phyloP scores from a whole-genome alignment of 1,140 invertebrate species.

The Ostrea edulis region DNA sequence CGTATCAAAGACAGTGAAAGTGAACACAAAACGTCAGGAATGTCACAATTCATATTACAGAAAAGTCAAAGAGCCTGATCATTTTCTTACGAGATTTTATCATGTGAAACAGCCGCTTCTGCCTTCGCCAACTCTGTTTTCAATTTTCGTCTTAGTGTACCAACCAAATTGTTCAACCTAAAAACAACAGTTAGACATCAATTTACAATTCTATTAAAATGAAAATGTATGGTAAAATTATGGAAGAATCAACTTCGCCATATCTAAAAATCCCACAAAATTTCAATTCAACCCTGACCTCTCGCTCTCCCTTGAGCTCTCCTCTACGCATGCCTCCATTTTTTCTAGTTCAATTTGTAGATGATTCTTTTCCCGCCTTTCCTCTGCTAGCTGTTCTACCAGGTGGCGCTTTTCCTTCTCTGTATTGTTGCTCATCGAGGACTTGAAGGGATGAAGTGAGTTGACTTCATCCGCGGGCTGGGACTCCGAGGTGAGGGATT shows the following conservation, averaged over 20 bases:
- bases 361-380: conserved; percentile 37
- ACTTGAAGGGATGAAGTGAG: conserved; percentile 47
- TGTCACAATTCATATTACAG: background rate
- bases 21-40: too few relatives aligned
- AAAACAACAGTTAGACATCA: background rate
- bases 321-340: conserved; percentile 36
- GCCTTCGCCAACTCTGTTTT: conserved; percentile 22
- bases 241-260: too few relatives aligned
- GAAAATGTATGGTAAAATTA: too few relatives aligned
- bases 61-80: background rate
- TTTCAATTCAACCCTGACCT: background rate
- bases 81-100: background rate
- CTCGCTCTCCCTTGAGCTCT: conserved; percentile 44
- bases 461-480: conserved; percentile 46
- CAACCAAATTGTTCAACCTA: conserved; percentile 9
- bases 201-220: too few relatives aligned
- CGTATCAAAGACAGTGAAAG: too few relatives aligned
- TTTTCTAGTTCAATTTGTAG: conserved; percentile 50
- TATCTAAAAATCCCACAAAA: background rate
- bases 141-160: conserved; percentile 1
- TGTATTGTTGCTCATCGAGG: conserved; percentile 40
- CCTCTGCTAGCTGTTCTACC: conserved; percentile 45
- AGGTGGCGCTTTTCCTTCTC: conserved; percentile 48
- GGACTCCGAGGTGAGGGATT: conserved; percentile 52
- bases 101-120: background rate